Evolutionary conservation across 2,888 invertebrate species (phyloP).

Genomic region (Cephus pulcher): DNA sequence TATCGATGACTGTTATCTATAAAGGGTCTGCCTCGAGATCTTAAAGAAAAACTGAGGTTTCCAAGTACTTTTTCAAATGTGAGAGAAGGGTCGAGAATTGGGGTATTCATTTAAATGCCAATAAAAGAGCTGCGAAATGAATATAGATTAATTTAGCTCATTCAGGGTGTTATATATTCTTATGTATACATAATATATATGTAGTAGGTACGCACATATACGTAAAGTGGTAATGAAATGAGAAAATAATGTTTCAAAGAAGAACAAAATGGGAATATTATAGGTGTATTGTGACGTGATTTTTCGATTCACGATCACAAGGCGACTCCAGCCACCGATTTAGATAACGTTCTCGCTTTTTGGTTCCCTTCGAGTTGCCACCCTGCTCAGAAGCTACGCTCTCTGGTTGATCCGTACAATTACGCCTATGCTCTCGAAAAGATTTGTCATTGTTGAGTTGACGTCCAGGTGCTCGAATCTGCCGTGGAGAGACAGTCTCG

Average conservation of each 20-base stretch:
- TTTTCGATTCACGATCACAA: too few species aligned
- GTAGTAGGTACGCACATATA: background rate
- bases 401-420: too few species aligned
- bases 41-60: background rate
- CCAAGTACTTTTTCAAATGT: background rate
- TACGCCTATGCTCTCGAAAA: too few species aligned
- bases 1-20: background rate
- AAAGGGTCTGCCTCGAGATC: background rate
- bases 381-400: too few species aligned
- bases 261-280: background rate
- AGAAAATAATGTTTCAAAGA: background rate
- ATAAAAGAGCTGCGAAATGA: constrained; percentile 11
- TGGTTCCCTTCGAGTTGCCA: too few species aligned
- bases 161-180: constrained; percentile 3
- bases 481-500: too few species aligned
- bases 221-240: background rate
- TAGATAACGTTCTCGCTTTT: too few species aligned
- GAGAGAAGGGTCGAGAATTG: constrained; percentile 14
- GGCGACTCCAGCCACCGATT: too few species aligned
- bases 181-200: background rate
- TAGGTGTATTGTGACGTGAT: background rate
- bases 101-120: constrained; percentile 26
- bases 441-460: too few species aligned
- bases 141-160: background rate
- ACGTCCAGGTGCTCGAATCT: too few species aligned